Percentiles rank a stretch among this genome's conserved stretches.
Evolutionary conservation across 1,140 invertebrate species (phyloP).

Genomic region (Holotrichia oblita): DNA sequence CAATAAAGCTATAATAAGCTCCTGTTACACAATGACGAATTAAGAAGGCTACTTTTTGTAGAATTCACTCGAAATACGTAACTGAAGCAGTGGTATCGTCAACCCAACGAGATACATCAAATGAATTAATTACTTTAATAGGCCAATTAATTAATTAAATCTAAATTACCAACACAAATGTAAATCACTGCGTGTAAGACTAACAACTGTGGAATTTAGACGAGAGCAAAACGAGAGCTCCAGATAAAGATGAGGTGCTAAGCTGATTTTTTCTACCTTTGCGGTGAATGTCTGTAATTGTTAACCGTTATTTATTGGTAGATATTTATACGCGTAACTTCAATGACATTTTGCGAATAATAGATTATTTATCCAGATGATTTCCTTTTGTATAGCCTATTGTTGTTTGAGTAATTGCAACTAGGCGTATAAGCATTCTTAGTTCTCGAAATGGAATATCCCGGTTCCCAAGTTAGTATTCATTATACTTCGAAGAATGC

Average conservation of each 20-base stretch:
- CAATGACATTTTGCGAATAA: slow-evolving; percentile 35
- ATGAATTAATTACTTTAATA: slow-evolving; percentile 3
- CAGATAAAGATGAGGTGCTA: slow-evolving; percentile 13
- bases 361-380: slow-evolving; percentile 20
- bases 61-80: too few relatives aligned
- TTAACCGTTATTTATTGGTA: slow-evolving; percentile 13
- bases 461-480: not conserved
- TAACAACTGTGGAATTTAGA: not conserved
- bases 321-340: slow-evolving; percentile 16
- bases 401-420: slow-evolving; percentile 27
- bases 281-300: slow-evolving; percentile 15
- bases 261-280: not conserved
- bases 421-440: not conserved
- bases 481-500: not conserved
- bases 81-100: too few relatives aligned
- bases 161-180: not conserved
- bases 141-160: not conserved
- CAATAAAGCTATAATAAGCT: too few relatives aligned
- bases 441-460: not conserved
- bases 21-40: too few relatives aligned
- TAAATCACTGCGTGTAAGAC: not conserved
- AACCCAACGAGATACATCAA: too few relatives aligned
- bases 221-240: not conserved
- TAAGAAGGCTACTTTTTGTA: too few relatives aligned
- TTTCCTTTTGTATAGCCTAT: not conserved